A percentile compares a stretch with the other conserved stretches of the same genome.
phyloP scores from a whole-genome alignment of 2,797 vertebrate genomes.

The Girardinus metallicus region DNA sequence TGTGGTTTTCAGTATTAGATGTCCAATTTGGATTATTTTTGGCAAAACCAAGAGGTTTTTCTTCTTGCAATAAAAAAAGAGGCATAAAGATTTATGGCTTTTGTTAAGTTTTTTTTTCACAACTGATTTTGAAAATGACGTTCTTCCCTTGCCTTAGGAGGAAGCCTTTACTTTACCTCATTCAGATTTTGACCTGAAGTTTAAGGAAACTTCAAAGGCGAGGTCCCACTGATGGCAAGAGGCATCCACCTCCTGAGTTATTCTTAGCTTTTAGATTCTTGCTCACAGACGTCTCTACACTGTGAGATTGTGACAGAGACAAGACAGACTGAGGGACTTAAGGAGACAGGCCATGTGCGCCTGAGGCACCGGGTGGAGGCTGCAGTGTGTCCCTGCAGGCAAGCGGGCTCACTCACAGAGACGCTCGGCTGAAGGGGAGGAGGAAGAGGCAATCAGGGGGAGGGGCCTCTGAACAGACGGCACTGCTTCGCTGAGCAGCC shows the following conservation, averaged over 20 bases:
- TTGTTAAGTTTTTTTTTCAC: background rate
- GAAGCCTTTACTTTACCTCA: conserved; percentile 24
- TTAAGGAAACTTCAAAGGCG: conserved; percentile 12
- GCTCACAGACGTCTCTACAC: background rate
- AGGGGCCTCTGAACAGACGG: conserved; percentile 61
- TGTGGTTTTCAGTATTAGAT: conserved; percentile 51
- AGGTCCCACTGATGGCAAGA: conserved; percentile 15
- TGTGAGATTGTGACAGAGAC: conserved; percentile 20
- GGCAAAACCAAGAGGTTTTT: conserved; percentile 27
- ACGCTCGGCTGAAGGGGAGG: conserved; percentile 49
- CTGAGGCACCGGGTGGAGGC: conserved; percentile 61
- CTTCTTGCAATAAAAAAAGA: conserved; percentile 13
- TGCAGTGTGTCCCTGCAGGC: conserved; percentile 54
- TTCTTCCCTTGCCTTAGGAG: conserved; percentile 28
- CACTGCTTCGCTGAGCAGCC: conserved; percentile 43
- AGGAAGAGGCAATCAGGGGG: conserved; percentile 50
- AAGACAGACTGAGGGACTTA: conserved; percentile 23
- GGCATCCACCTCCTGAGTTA: conserved; percentile 15
- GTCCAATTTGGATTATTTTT: conserved; percentile 32
- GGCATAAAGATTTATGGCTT: background rate
- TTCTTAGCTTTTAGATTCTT: conserved; percentile 2
- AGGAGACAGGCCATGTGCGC: conserved; percentile 43
- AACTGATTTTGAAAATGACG: conserved; percentile 18
- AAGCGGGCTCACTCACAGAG: conserved; percentile 48
- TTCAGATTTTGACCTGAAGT: conserved; percentile 20